Evolutionary conservation across 2,888 invertebrate genomes (phyloP).

Genomic region (Maniola hyperantus): DNA sequence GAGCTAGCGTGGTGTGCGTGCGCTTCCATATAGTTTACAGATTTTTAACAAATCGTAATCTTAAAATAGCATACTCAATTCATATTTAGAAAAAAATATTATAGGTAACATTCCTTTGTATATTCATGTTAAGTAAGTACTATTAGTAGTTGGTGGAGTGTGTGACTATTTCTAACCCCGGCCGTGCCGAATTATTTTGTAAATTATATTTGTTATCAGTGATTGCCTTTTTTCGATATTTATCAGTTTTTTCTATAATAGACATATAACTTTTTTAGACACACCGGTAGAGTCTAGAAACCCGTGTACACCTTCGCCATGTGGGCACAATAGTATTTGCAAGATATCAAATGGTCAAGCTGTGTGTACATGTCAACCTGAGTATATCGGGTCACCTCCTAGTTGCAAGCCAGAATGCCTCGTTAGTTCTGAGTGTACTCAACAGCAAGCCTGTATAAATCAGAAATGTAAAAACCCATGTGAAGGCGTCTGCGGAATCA

Average conservation of each 20-base stretch:
- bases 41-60: no score
- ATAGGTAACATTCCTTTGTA: no score
- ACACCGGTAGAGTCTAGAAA: conserved; percentile 61
- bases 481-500: conserved; percentile 85
- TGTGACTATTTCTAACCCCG: no score
- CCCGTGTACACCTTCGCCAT: conserved; percentile 89
- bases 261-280: conserved; percentile 47
- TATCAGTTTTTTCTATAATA: conserved; percentile 15
- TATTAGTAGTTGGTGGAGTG: no score
- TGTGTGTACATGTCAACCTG: conserved; percentile 87
- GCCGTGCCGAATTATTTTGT: neutral
- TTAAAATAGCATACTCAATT: neutral
- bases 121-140: no score
- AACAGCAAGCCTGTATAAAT: conserved; percentile 85
- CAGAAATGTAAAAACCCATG: conserved; percentile 88
- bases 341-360: conserved; percentile 86
- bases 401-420: conserved; percentile 85
- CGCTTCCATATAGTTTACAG: no score
- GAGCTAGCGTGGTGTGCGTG: no score
- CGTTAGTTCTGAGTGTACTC: conserved; percentile 85
- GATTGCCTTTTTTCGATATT: conserved; percentile 12
- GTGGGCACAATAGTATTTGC: conserved; percentile 89
- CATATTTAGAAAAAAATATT: neutral
- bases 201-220: conserved; percentile 34
- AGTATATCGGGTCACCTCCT: conserved; percentile 86